Evolutionary conservation across 2,113 vertebrate species (phyloP).

Genomic region (Scolopax mira): DNA sequence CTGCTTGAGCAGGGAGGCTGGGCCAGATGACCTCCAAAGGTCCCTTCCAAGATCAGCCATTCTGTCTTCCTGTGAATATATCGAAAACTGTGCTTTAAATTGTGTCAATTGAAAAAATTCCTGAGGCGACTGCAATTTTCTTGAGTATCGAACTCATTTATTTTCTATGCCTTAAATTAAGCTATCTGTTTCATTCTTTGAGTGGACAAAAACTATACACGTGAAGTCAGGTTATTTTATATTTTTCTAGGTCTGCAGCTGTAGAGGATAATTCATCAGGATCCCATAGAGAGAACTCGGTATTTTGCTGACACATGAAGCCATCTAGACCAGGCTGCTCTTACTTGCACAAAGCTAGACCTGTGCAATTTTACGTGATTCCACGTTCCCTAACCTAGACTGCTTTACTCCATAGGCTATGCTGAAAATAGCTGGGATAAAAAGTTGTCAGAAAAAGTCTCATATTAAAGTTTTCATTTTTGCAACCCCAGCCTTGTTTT

Average conservation of each 20-base stretch:
- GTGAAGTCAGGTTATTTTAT: slow-evolving; percentile 13
- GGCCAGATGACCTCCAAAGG: neutral
- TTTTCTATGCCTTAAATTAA: neutral
- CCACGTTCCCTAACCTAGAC: neutral
- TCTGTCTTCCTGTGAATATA: neutral
- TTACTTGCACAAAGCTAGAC: neutral
- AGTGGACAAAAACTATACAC: neutral
- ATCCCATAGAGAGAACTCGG: neutral
- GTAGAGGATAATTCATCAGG: neutral
- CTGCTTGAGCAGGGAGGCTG: neutral
- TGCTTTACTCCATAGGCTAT: neutral
- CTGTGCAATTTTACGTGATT: neutral
- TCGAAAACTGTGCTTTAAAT: neutral
- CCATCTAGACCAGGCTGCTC: neutral
- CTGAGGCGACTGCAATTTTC: neutral
- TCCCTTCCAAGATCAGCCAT: neutral
- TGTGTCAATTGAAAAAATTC: neutral
- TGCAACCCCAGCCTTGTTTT: neutral
- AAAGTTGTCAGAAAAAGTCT: neutral
- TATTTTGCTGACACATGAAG: neutral
- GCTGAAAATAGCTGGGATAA: neutral
- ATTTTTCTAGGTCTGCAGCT: neutral
- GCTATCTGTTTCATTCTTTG: neutral
- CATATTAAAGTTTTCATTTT: neutral
- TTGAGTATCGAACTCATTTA: neutral